Percentiles rank a stretch among this genome's conserved stretches.
Evolutionary conservation across 2,888 invertebrate species (phyloP).

Genomic region (Cerceris ruficornis): DNA sequence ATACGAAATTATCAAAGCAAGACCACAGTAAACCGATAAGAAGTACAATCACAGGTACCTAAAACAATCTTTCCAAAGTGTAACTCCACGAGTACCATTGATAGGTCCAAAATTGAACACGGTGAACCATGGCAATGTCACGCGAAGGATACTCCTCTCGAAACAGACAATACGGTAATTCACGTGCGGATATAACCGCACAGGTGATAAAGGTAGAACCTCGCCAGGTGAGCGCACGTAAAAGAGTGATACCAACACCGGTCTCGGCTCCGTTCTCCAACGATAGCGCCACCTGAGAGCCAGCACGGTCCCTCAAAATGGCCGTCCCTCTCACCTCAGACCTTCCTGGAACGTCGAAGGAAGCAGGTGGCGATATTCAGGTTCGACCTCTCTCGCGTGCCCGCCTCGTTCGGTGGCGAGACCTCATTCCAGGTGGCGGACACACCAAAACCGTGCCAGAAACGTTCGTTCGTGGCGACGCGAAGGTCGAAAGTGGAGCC

Average conservation of each 20-base stretch:
- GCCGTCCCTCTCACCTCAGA: slow-evolving; percentile 71
- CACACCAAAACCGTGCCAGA: slow-evolving; percentile 53
- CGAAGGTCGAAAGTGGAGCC: slow-evolving; percentile 42
- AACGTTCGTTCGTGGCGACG: slow-evolving; percentile 31
- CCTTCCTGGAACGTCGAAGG: slow-evolving; percentile 69
- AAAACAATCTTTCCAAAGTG: too few relatives aligned
- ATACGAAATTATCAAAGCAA: too few relatives aligned
- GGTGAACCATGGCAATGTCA: too few relatives aligned
- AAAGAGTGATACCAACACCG: slow-evolving; percentile 57
- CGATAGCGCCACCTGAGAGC: slow-evolving; percentile 66
- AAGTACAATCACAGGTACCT: too few relatives aligned
- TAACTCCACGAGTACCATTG: too few relatives aligned
- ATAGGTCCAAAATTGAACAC: too few relatives aligned
- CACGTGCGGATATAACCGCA: slow-evolving; percentile 3
- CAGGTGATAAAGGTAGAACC: slow-evolving; percentile 45
- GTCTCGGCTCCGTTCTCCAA: slow-evolving; percentile 56
- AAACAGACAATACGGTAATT: neutral
- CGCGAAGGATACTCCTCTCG: too few relatives aligned
- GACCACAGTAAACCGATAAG: too few relatives aligned
- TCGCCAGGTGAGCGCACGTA: slow-evolving; percentile 54
- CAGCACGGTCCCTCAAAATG: slow-evolving; percentile 67
- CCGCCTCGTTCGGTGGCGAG: slow-evolving; percentile 51
- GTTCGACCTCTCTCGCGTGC: slow-evolving; percentile 54
- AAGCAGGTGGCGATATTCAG: slow-evolving; percentile 69
- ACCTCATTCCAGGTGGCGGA: slow-evolving; percentile 60